Percentiles rank a stretch among this genome's conserved stretches.
Conservation (phyloP, 2,113 vertebrate species). For the Sardina pilchardus region DNA sequence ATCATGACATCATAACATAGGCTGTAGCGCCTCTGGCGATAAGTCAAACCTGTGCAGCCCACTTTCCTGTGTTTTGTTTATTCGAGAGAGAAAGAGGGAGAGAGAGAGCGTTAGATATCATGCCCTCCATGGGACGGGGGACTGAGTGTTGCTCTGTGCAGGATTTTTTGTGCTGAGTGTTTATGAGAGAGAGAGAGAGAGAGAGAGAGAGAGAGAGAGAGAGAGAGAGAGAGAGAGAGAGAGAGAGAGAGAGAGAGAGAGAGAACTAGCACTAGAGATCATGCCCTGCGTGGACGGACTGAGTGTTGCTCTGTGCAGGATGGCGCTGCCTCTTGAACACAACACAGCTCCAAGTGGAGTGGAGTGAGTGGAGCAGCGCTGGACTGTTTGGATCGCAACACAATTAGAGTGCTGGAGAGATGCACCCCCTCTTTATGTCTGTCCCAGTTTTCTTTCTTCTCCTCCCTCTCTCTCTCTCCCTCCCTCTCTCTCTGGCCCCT, state of each 20-base stretch:
- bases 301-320: neutral
- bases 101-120: too few species aligned
- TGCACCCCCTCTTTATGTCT: slow-evolving; percentile 11
- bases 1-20: neutral
- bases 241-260: neutral
- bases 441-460: neutral
- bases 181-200: neutral
- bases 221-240: neutral
- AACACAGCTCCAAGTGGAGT: neutral
- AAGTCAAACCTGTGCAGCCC: too few species aligned
- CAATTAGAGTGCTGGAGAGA: slow-evolving; percentile 1
- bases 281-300: neutral
- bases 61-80: neutral
- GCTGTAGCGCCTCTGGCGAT: too few species aligned
- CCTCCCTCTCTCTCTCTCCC: neutral
- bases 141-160: too few species aligned
- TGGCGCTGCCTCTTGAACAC: neutral
- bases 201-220: neutral
- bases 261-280: too few species aligned
- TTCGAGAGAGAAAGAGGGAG: neutral
- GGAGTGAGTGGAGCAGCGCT: neutral
- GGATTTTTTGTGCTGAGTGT: too few species aligned
- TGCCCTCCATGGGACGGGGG: too few species aligned
- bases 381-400: neutral
- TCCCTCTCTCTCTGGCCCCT: neutral